These are phyloP conservation scores for Varanus salvator DNA, from an alignment of 2,113 vertebrate genomes.

Conservation along the genomic window DNA sequence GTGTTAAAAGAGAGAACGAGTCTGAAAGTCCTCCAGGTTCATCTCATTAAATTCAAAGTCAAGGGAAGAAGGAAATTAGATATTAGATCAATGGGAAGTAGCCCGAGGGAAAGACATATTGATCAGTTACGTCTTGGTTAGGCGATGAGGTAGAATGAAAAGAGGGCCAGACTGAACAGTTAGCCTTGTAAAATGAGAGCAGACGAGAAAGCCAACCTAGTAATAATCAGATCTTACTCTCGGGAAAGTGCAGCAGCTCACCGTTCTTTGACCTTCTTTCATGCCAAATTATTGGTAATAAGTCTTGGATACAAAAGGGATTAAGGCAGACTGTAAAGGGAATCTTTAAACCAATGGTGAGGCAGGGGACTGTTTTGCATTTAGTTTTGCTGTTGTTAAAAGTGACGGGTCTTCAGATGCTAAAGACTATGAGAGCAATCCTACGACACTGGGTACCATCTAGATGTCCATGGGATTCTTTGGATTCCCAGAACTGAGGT, in stretches of 20 bases:
- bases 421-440: too few species aligned
- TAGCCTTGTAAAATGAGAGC: not conserved
- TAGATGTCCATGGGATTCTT: too few species aligned
- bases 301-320: slow-evolving; percentile 1
- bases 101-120: not conserved
- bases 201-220: not conserved
- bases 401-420: too few species aligned
- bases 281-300: slow-evolving; percentile 4
- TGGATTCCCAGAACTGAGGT: too few species aligned
- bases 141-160: not conserved
- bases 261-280: not conserved
- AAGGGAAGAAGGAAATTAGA: not conserved
- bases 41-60: slow-evolving; percentile 2
- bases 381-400: too few species aligned
- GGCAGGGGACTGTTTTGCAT: too few species aligned
- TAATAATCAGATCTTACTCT: slow-evolving; percentile 4
- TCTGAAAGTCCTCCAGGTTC: not conserved
- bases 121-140: not conserved
- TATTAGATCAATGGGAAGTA: not conserved
- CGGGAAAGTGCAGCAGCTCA: slow-evolving; percentile 8
- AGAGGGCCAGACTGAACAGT: not conserved
- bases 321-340: slow-evolving; percentile 17
- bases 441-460: too few species aligned
- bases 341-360: not conserved
- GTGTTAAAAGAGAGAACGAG: not conserved